Evolutionary conservation across 2,113 vertebrate species (phyloP).

Genomic region (Pollimyrus isidori): DNA sequence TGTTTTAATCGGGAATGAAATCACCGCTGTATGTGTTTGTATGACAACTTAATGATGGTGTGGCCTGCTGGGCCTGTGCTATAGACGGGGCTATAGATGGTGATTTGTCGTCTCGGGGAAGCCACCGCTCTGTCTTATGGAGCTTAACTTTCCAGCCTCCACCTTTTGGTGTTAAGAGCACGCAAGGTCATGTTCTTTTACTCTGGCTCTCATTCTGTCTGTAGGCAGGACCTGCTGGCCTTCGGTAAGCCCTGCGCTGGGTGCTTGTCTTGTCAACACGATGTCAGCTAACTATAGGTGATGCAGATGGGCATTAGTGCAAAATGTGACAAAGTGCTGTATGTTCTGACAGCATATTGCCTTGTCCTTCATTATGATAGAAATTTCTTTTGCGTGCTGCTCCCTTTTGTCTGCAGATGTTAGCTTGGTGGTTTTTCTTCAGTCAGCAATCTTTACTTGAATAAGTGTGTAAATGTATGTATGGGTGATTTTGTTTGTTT

Average conservation of each 20-base stretch:
- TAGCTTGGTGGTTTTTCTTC: not conserved
- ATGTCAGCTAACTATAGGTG: not conserved
- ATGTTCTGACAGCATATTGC: not conserved
- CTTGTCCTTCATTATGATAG: not conserved
- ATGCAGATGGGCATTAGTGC: not conserved
- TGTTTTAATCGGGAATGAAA: not conserved
- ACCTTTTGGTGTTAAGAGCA: not conserved
- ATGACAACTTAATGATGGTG: not conserved
- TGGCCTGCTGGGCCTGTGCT: not conserved
- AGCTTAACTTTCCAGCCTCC: not conserved
- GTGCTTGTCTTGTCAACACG: not conserved
- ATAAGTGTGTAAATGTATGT: not conserved
- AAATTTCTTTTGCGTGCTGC: not conserved
- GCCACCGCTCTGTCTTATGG: not conserved
- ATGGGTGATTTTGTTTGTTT: not conserved
- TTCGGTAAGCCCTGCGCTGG: not conserved
- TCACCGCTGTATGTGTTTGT: not conserved
- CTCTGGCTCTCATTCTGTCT: not conserved
- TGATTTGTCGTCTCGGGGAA: not conserved
- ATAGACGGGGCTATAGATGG: not conserved
- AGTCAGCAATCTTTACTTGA: not conserved
- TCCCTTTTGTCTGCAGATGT: not conserved
- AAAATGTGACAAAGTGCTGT: not conserved
- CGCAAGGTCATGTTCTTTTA: not conserved
- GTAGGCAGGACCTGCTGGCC: not conserved